Conservation (phyloP, 2,113 vertebrate genomes). For the Oceanodroma tethys region DNA sequence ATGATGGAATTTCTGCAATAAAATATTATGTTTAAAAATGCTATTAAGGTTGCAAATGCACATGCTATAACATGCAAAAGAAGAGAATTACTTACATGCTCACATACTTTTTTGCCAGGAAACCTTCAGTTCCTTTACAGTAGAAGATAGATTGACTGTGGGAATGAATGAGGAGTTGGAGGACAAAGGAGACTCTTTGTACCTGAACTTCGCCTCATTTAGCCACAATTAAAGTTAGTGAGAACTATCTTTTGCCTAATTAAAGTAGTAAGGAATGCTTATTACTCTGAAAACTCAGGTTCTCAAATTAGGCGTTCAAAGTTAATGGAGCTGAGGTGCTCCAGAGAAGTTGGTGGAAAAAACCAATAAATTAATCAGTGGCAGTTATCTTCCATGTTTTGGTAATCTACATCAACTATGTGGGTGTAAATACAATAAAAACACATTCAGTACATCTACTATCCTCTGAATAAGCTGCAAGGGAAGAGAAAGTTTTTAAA, state of each 20-base stretch:
- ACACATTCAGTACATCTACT: not conserved
- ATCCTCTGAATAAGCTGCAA: not conserved
- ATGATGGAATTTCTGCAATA: not conserved
- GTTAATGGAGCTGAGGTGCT: not conserved
- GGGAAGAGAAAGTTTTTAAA: not conserved
- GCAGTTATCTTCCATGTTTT: not conserved
- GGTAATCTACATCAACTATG: not conserved
- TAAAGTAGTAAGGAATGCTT: not conserved
- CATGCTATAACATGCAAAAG: not conserved
- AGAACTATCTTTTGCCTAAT: not conserved
- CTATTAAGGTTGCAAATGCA: not conserved
- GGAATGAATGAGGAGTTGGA: not conserved
- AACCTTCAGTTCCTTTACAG: not conserved
- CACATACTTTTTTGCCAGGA: not conserved
- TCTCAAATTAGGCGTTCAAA: not conserved
- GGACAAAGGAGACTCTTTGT: not conserved
- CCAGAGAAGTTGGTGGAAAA: not conserved
- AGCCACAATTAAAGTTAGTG: not conserved
- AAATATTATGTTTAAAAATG: not conserved
- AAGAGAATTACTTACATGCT: not conserved
- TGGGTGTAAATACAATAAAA: not conserved
- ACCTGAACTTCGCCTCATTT: not conserved
- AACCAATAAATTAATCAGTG: not conserved
- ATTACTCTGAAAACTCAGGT: not conserved
- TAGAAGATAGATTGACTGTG: not conserved